phyloP scores from a whole-genome alignment of 2,113 vertebrate species.

The Anas platyrhynchos region DNA sequence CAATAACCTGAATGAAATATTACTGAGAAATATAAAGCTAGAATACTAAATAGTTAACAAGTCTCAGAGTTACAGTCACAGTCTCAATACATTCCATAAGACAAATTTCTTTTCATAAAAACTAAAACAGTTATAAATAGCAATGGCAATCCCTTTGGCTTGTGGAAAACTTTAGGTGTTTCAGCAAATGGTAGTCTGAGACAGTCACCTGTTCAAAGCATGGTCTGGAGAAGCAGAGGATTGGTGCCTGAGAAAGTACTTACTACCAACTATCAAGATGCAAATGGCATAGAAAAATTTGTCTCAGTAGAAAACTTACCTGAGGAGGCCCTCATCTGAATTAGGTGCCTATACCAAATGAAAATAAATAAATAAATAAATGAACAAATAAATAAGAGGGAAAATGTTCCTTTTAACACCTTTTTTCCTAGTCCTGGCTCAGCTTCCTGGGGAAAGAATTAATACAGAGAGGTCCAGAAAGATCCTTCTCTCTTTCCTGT shows the following conservation, averaged over 20 bases:
- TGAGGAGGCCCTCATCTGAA: not conserved
- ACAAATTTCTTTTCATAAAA: not conserved
- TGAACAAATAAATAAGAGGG: not conserved
- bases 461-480: not conserved
- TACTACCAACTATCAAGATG: not conserved
- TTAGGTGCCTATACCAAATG: not conserved
- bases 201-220: not conserved
- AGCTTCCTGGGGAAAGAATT: rapidly evolving
- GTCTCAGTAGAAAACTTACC: not conserved
- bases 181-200: not conserved
- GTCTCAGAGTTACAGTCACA: not conserved
- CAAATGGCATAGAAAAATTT: not conserved
- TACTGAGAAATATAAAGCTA: not conserved
- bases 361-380: not conserved
- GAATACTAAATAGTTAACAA: not conserved
- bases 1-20: not conserved
- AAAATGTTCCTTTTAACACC: not conserved
- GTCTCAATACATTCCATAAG: not conserved
- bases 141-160: not conserved
- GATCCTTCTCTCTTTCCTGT: not conserved
- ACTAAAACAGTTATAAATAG: not conserved
- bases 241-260: not conserved
- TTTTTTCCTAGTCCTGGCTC: not conserved
- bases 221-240: not conserved
- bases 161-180: not conserved